phyloP scores from a whole-genome alignment of 1,140 invertebrate species.

The Spodoptera frugiperda region DNA sequence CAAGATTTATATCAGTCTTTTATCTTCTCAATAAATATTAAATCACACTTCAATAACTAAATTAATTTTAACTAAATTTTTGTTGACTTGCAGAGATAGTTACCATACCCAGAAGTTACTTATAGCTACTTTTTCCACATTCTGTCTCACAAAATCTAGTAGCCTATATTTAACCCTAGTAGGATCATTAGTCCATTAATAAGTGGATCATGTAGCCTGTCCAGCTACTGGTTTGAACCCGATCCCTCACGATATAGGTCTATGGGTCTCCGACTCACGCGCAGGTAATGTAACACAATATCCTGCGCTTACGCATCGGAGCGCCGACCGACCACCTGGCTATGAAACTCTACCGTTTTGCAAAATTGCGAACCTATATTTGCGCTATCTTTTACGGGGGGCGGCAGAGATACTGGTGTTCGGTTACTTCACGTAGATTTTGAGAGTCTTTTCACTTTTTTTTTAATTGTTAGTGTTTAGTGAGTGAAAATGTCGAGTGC shows the following conservation, averaged over 20 bases:
- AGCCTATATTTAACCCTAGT: too few species aligned
- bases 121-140: too few species aligned
- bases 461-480: too few species aligned
- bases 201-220: not conserved
- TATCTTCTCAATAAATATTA: too few species aligned
- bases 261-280: conserved; percentile 2
- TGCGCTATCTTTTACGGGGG: conserved; percentile 33
- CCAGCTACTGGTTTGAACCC: conserved; percentile 22
- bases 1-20: too few species aligned
- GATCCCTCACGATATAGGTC: conserved; percentile 17
- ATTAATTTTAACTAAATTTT: too few species aligned
- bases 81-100: too few species aligned
- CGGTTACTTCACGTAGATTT: not conserved
- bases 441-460: not conserved
- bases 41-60: too few species aligned
- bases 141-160: not conserved
- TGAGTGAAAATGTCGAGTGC: too few species aligned
- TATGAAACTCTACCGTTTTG: conserved; percentile 20
- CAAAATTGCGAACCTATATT: conserved; percentile 13
- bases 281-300: conserved; percentile 33
- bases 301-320: conserved; percentile 6
- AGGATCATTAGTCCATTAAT: not conserved
- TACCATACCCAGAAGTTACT: too few species aligned
- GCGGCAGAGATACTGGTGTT: not conserved
- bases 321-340: conserved; percentile 9